These are phyloP conservation scores for Molossus alvarezi DNA, from an alignment of 2,797 vertebrate species.

Conservation along the genomic window DNA sequence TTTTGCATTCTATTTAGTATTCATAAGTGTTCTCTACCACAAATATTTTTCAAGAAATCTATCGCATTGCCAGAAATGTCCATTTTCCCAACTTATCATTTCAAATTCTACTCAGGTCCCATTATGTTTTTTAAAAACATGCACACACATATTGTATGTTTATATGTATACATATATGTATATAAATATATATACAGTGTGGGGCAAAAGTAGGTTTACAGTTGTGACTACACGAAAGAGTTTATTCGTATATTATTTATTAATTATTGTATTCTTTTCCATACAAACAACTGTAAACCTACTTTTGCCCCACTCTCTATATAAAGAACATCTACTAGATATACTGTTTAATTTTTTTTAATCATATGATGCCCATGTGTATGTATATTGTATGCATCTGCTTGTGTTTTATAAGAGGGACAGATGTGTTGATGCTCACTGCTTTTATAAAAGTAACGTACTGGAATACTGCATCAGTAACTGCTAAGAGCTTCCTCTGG, in stretches of 20 bases:
- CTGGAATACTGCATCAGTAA: background rate
- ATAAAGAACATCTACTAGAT: background rate
- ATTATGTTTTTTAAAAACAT: background rate
- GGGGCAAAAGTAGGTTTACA: background rate
- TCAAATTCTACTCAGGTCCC: background rate
- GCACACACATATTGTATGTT: background rate
- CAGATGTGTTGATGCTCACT: background rate
- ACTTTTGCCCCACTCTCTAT: background rate
- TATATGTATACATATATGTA: background rate
- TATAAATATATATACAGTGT: background rate
- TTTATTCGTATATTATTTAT: background rate
- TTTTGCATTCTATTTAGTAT: background rate
- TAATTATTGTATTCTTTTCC: background rate
- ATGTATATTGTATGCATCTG: background rate
- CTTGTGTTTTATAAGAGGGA: background rate
- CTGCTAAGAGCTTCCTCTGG: background rate
- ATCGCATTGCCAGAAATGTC: slow-evolving; percentile 3
- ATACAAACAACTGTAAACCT: background rate
- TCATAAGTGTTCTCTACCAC: background rate
- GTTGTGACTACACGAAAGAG: background rate
- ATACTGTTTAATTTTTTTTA: background rate
- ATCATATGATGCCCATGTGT: background rate
- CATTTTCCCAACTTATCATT: background rate
- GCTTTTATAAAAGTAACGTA: background rate
- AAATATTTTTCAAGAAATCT: background rate